phyloP scores from a whole-genome alignment of 2,113 vertebrate species.

The Lucifuga dentata region DNA sequence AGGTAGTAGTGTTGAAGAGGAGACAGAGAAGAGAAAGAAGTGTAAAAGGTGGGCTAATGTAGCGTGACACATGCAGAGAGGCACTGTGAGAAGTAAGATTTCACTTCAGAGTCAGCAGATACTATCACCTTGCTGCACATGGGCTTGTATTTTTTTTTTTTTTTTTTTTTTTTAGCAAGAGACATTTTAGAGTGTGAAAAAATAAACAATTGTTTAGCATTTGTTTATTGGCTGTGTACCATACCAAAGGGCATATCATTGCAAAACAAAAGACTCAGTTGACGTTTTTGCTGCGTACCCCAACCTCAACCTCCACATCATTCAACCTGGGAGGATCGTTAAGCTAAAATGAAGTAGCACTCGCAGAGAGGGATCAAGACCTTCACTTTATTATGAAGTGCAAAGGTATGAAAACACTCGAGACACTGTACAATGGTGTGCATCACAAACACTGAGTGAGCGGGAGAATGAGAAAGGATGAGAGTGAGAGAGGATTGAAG shows the following conservation, averaged over 20 bases:
- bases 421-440: conserved; percentile 41
- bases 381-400: conserved; percentile 75
- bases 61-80: conserved; percentile 17
- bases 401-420: conserved; percentile 74
- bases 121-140: background rate
- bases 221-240: conserved; percentile 5
- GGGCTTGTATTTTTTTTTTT: background rate
- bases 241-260: conserved; percentile 24
- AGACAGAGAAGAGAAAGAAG: conserved; percentile 44
- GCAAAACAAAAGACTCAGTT: background rate
- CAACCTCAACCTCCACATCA: conserved; percentile 38
- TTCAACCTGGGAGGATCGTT: conserved; percentile 53
- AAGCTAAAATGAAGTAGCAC: conserved; percentile 63
- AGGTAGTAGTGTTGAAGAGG: conserved; percentile 55
- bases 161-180: background rate
- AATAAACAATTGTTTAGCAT: conserved; percentile 24
- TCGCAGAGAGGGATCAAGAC: conserved; percentile 55
- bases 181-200: conserved; percentile 1
- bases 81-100: conserved; percentile 18
- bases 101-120: conserved; percentile 1
- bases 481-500: conserved; percentile 32
- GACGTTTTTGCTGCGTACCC: conserved; percentile 18
- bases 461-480: conserved; percentile 24
- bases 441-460: conserved; percentile 52
- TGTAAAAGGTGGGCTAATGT: conserved; percentile 55